Base-by-base conservation (phyloP, 1,140 invertebrate species). In the Aphelinus certus region DNA sequence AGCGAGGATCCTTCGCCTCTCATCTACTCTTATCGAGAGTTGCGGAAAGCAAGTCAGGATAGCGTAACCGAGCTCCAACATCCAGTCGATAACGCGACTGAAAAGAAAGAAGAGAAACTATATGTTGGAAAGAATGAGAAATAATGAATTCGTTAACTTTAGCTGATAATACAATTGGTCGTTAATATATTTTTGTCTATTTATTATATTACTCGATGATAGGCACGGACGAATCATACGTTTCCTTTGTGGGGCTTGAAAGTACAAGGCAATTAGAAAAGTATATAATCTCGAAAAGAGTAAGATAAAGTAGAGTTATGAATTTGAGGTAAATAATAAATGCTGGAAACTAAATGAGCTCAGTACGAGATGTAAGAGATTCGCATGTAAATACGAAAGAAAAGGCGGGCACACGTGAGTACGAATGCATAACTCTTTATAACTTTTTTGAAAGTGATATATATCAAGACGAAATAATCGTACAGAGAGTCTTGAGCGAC, bases 391-490 rank as follows among this genome's bases (percentile, higher is more conserved):
- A 75, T 75, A 75, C 6, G 53, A 64, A 26, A 26, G 4, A 62
- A 48, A 53, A 73, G 46, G 47, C 66, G 70, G 47, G 62, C 73
- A 63, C 10, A 55, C 49, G 58, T 10, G 47, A 63, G 7, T 64
- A 64, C 53, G 45, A 10, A 69, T 69, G 53, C 66, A 75, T 75
- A 64, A 67, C 66, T 69, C 66, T 75, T 75, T 75, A 66, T 75
- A 75, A 75, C 66, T 75, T 75, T 67, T 75, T 70, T 75, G 51
- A 63, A 75, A 74, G 72, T 68, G 65, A 69, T 74, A 68, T 57
- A 74, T 69, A 75, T 45, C 45, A 64, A 56, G 47, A 6, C 51
- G 73, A 63, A 66, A 69, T 69, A 72, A 55, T 45, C n/a, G 53
- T 57, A 26, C 26, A 1, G 66, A 58, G 46, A 64, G 53, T 56